These are phyloP conservation scores for Rhinoderma darwinii DNA, from an alignment of 2,113 vertebrate species.

Conservation along the genomic window DNA sequence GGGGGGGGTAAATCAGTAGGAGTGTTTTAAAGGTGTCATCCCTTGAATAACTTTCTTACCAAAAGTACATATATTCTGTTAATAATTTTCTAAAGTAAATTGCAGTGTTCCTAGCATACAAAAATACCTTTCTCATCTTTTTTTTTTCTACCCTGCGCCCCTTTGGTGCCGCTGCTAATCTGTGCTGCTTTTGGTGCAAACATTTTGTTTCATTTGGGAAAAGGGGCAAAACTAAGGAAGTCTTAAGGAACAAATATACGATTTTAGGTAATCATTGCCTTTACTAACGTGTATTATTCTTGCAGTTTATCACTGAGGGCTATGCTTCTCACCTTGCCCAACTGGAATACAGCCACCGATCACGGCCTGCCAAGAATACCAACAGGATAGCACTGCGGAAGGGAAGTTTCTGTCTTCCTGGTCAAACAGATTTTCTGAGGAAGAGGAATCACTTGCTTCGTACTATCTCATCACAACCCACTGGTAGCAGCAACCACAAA, in stretches of 20 bases:
- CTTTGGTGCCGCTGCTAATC: too few relatives aligned
- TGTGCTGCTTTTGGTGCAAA: too few relatives aligned
- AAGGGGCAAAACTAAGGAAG: too few relatives aligned
- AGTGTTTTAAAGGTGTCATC: too few relatives aligned
- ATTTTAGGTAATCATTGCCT: not conserved
- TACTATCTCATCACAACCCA: constrained; percentile 89
- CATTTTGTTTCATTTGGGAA: too few relatives aligned
- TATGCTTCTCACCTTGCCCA: constrained; percentile 95
- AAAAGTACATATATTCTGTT: too few relatives aligned
- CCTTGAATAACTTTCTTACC: too few relatives aligned
- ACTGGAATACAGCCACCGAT: constrained; percentile 92
- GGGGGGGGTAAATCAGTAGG: too few relatives aligned
- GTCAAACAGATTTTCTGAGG: constrained; percentile 90
- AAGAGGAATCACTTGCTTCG: constrained; percentile 94
- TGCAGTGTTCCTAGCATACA: too few relatives aligned
- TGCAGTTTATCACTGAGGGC: constrained; percentile 92
- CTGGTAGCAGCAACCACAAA: constrained; percentile 68
- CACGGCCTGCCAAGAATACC: constrained; percentile 87
- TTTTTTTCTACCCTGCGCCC: too few relatives aligned
- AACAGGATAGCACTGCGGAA: constrained; percentile 93
- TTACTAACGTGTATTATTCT: not conserved
- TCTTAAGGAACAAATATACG: not conserved
- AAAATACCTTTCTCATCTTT: too few relatives aligned
- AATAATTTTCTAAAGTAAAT: too few relatives aligned
- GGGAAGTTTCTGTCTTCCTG: constrained; percentile 91